Base-by-base conservation (phyloP, 2,113 vertebrate species). In the Platysternon megacephalum region DNA sequence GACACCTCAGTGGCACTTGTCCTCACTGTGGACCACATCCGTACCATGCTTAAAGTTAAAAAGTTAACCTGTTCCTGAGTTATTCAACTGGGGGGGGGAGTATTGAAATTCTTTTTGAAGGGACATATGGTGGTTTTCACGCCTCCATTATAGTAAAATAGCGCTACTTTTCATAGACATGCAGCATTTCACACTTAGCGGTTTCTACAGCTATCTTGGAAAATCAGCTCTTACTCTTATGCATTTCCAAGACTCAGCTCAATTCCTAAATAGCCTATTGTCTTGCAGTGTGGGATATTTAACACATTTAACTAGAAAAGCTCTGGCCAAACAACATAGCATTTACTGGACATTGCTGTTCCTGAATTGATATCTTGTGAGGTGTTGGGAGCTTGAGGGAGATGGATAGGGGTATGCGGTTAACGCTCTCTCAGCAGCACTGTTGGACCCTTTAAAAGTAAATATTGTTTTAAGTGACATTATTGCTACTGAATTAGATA, bases 361-460 rank as follows among this genome's bases (percentile, higher is more conserved):
- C 11, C 22, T 19, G 48, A 51, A 32, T 6, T 13, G 56, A 76
- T 1, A 44, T 42, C 87, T 86, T 58, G 65, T 85, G 42, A 58
- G 49, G n/a, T 52, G 51, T 91, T 93, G 29, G 42, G 11, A 58
- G 28, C 24, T 0, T 1, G 42, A 78, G 21, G 24, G 74, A 44
- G 42, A 13, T 46, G 42, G 24, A 78, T 42, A 68, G 24, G 44
- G 6, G 4, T 78, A 16, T 28, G 26, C 44, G 42, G 42, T 44
- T 76, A 76, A 44, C 4, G 1, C 11, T 21, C 2, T 42, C 88
- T 19, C 2, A 0, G 22, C n/a, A 29, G 11, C 4, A 0, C 2
- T 42, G 12, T 89, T 85, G 11, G 32, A 22, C 81, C 88, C 86
- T 22, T 74, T 90, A 22, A 51, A 81, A 48, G 24, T 85, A 22